Evolutionary conservation across 2,888 invertebrate genomes (phyloP).

Genomic region (Entomobrya multifasciata): DNA sequence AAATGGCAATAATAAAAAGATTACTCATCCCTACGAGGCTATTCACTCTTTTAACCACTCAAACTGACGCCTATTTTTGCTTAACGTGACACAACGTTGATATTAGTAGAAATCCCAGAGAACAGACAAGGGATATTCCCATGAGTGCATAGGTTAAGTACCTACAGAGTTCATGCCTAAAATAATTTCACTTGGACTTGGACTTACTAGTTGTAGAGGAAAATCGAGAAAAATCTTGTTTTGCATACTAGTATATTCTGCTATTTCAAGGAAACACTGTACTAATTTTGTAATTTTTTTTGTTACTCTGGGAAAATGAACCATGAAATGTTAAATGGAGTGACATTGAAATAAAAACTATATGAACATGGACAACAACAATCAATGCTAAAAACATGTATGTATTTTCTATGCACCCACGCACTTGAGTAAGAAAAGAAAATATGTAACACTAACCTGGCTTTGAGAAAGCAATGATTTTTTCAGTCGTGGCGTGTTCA

Average conservation of each 20-base stretch:
- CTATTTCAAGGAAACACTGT: too few species aligned
- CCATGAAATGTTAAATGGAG: background rate
- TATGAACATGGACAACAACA: slow-evolving; percentile 58
- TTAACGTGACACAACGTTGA: too few species aligned
- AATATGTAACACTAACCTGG: slow-evolving; percentile 75
- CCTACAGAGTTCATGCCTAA: background rate
- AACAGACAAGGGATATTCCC: too few species aligned
- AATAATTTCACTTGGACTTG: too few species aligned
- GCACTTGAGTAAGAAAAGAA: too few species aligned
- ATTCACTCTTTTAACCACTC: slow-evolving; percentile 11
- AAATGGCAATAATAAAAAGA: slow-evolving; percentile 13
- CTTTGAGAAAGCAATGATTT: slow-evolving; percentile 79
- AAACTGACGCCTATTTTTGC: background rate
- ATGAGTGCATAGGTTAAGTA: background rate
- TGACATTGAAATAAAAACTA: slow-evolving; percentile 8
- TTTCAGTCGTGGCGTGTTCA: slow-evolving; percentile 79
- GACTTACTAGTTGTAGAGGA: too few species aligned
- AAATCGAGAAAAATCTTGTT: too few species aligned
- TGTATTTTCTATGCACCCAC: too few species aligned
- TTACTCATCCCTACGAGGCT: slow-evolving; percentile 7
- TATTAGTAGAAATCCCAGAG: too few species aligned
- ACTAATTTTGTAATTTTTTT: background rate
- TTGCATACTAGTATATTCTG: too few species aligned
- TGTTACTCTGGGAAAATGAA: background rate
- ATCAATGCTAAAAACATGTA: slow-evolving; percentile 4